Percentiles rank a stretch among this genome's conserved stretches.
Evolutionary conservation across 1,140 invertebrate genomes (phyloP).

Genomic region (Ladona fulva): DNA sequence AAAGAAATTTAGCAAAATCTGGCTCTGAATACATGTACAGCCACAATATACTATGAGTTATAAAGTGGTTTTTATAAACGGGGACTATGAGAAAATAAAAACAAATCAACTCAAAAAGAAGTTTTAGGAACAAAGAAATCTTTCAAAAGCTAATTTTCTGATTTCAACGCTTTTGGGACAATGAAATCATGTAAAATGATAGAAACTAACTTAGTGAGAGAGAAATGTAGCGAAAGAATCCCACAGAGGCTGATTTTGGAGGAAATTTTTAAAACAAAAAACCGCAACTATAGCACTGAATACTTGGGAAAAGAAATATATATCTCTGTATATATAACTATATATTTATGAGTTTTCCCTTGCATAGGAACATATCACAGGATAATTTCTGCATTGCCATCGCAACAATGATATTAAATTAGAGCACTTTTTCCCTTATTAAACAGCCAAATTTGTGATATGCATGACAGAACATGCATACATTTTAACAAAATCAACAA

Average conservation of each 20-base stretch:
- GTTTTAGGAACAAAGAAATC: too few species aligned
- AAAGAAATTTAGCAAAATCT: not conserved
- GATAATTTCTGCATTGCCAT: slow-evolving; percentile 9
- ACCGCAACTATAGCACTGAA: not conserved
- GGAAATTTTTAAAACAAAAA: not conserved
- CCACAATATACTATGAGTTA: not conserved
- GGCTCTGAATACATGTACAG: not conserved
- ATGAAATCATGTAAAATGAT: too few species aligned
- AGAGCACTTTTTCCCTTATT: not conserved
- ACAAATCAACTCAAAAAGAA: too few species aligned
- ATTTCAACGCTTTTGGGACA: too few species aligned
- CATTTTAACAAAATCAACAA: slow-evolving; percentile 3
- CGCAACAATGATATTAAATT: not conserved
- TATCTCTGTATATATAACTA: not conserved
- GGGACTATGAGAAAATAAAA: too few species aligned
- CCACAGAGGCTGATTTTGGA: not conserved
- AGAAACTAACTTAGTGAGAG: too few species aligned
- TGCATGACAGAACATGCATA: not conserved
- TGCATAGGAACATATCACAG: slow-evolving; percentile 4
- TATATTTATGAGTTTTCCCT: slow-evolving; percentile 7
- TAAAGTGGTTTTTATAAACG: too few species aligned
- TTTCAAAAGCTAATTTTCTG: too few species aligned
- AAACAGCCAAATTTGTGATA: slow-evolving; percentile 8
- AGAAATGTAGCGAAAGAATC: too few species aligned
- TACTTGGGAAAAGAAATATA: not conserved